Base-by-base conservation (phyloP, 2,797 vertebrate species). In the Etheostoma nigrum region DNA sequence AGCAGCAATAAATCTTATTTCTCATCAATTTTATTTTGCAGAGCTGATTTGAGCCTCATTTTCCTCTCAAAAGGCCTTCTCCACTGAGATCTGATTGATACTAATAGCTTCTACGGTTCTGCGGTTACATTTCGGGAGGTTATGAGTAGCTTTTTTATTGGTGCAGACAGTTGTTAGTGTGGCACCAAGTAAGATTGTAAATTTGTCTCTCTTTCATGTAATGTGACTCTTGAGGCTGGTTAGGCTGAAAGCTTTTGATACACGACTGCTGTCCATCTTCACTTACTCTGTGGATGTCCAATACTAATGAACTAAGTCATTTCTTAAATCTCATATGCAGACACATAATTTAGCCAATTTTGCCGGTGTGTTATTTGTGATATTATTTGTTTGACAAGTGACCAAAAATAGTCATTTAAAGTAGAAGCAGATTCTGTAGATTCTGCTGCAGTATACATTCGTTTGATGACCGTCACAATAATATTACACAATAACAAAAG, bases 51-150 rank as follows among this genome's bases (percentile, higher is more conserved):
- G 76, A 83, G 84, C 72, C 85, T 86, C 68, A 79, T 90, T 89
- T 90, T 89, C 80, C 13, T 60, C 81, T 81, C 83, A 83, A 86
- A 89, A 79, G 78, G 83, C 83, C 57, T 75, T 82, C 79, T 84
- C 79, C 74, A 27, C 84, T 51, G 82, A 78, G 63, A 87, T 74
- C 65, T 86, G 88, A 93, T 88, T 91, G 90, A 93, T 88, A 76
- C 86, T 91, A 91, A 92, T 87, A 85, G 89, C 84, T 78, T 74
- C 79, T 67, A 66, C 70, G 81, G n/a, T n/a, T n/a, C n/a, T n/a
- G 82, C 76, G 0, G 66, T 83, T 80, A 84, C 54, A 83, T 88
- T 82, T 70, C 60, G 63, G 67, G 79, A 73, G 82, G 76, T 54
- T 66, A 44, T 74, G 55, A 63, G 14, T 27, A 16, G 67, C 79